Conservation (phyloP, 2,888 invertebrate genomes). For the Noctua pronuba region DNA sequence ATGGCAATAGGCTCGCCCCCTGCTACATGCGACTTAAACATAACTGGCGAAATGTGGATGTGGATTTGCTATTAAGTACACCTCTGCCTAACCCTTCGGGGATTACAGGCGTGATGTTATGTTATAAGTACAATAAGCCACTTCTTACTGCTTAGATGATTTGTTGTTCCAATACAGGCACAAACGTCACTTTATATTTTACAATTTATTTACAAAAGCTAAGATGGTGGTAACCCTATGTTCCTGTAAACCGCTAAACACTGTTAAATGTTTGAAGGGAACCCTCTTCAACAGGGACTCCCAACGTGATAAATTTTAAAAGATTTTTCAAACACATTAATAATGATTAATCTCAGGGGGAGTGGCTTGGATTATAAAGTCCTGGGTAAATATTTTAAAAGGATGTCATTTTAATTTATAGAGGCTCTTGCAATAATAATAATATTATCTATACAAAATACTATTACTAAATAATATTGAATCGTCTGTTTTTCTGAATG, state of each 20-base stretch:
- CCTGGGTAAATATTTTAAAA: conserved; percentile 20
- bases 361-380: conserved; percentile 11
- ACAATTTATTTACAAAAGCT: not conserved
- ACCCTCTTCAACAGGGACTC: conserved; percentile 67
- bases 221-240: conserved; percentile 32
- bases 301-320: conserved; percentile 53
- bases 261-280: conserved; percentile 62
- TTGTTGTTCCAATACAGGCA: not conserved
- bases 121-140: not conserved
- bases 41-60: too few species aligned
- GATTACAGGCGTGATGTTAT: too few species aligned
- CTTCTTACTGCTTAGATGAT: not conserved
- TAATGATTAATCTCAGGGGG: conserved; percentile 35
- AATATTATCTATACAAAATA: not conserved
- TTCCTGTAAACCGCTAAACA: conserved; percentile 68
- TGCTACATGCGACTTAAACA: too few species aligned
- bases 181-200: not conserved
- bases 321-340: conserved; percentile 59
- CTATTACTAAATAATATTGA: too few species aligned
- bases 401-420: not conserved
- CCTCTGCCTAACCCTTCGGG: too few species aligned
- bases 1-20: too few species aligned
- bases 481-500: too few species aligned
- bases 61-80: too few species aligned
- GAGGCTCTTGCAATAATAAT: not conserved